Conservation (phyloP, 2,888 invertebrate genomes). For the Athalia cordata region DNA sequence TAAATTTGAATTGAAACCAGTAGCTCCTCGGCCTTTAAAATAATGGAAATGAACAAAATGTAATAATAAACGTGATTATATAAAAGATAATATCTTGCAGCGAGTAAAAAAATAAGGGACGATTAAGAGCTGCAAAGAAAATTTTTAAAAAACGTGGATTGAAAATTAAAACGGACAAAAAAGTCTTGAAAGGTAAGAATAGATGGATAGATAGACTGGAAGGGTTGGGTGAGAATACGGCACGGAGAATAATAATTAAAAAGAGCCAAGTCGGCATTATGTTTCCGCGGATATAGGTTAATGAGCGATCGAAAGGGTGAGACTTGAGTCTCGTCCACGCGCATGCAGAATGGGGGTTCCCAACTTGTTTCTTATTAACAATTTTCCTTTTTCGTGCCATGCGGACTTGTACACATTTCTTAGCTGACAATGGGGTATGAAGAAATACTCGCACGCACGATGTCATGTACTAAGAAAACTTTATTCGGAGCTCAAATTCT, state of each 20-base stretch:
- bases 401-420: not conserved
- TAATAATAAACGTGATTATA: too few relatives aligned
- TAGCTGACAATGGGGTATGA: not conserved
- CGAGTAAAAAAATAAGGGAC: not conserved
- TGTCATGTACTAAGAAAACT: not conserved
- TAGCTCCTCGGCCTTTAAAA: too few relatives aligned
- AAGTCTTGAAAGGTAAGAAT: not conserved
- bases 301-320: conserved; percentile 31
- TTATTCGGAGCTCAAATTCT: not conserved
- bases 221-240: not conserved
- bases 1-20: not conserved
- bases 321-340: conserved; percentile 1
- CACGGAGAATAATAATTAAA: conserved; percentile 35
- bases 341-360: not conserved
- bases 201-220: not conserved
- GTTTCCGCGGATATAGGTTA: conserved; percentile 34
- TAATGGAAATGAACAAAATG: too few relatives aligned
- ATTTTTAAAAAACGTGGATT: not conserved
- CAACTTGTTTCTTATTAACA: not conserved
- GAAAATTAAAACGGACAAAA: not conserved
- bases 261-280: conserved; percentile 26
- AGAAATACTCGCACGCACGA: not conserved
- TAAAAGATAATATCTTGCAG: too few relatives aligned
- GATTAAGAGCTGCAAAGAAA: not conserved
- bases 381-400: not conserved